Evolutionary conservation across 2,888 invertebrate species (phyloP).

Genomic region (Euzophera pinguis): DNA sequence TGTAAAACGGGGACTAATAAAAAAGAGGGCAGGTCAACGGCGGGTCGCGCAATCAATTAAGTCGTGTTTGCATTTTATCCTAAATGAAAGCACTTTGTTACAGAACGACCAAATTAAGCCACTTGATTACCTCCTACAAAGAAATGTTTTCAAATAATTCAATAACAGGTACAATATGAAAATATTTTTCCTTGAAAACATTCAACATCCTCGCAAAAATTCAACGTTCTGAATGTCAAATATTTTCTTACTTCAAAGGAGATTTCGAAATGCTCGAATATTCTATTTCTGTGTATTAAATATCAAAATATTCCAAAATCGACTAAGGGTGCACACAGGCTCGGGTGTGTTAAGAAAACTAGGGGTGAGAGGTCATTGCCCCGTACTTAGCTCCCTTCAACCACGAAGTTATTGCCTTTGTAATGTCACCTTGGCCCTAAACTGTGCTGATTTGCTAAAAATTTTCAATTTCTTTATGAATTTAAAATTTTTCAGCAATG

Average conservation of each 20-base stretch:
- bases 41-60: conserved; percentile 15
- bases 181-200: neutral
- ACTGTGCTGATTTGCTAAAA: conserved; percentile 2
- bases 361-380: conserved; percentile 67
- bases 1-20: conserved; percentile 5
- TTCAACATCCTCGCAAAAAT: neutral
- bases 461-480: neutral
- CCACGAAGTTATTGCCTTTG: conserved; percentile 43
- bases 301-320: conserved; percentile 35
- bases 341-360: conserved; percentile 52
- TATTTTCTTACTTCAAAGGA: neutral
- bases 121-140: neutral
- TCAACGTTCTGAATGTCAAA: neutral
- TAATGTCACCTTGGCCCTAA: conserved; percentile 12
- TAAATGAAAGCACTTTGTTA: neutral
- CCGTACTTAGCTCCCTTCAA: conserved; percentile 47
- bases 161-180: neutral
- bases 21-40: conserved; percentile 13
- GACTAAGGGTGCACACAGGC: conserved; percentile 39
- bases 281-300: conserved; percentile 14
- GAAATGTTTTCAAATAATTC: neutral
- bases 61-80: conserved; percentile 7
- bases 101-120: neutral
- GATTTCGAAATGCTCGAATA: conserved; percentile 1
- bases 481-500: no score